These are phyloP conservation scores for Saturnia pavonia DNA, from an alignment of 2,888 invertebrate species.

Conservation along the genomic window DNA sequence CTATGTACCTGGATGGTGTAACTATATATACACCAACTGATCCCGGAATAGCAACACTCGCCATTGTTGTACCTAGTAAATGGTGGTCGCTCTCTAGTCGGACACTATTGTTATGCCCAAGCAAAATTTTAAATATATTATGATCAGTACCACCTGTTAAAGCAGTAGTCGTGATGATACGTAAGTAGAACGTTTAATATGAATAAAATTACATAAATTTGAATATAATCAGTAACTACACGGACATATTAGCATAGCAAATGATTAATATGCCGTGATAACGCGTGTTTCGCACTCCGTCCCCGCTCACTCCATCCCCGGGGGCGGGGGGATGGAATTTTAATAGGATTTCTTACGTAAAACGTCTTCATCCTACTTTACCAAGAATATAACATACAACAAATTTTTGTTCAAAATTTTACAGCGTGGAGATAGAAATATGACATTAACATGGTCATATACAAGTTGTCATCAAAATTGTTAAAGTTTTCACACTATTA, in stretches of 20 bases:
- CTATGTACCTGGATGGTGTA: too few relatives aligned
- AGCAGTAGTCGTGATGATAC: background rate
- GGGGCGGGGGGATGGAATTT: conserved; percentile 29
- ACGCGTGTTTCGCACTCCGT: conserved; percentile 42
- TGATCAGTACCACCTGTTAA: background rate
- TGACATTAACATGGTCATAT: too few relatives aligned
- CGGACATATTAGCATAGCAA: conserved; percentile 57
- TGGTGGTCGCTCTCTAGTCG: too few relatives aligned
- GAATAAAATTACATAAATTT: conserved; percentile 63
- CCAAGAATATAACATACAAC: conserved; percentile 19
- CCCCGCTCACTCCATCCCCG: conserved; percentile 1
- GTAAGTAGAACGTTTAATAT: conserved; percentile 28
- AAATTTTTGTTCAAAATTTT: conserved; percentile 28
- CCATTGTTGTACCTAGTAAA: too few relatives aligned
- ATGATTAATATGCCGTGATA: conserved; percentile 71
- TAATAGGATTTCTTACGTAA: conserved; percentile 33
- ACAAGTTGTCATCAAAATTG: too few relatives aligned
- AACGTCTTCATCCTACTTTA: background rate
- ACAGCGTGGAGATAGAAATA: too few relatives aligned
- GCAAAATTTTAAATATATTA: too few relatives aligned
- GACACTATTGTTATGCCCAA: too few relatives aligned
- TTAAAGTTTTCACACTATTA: too few relatives aligned
- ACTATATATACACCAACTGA: too few relatives aligned
- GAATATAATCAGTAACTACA: conserved; percentile 68
- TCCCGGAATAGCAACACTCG: too few relatives aligned